Evolutionary conservation across 2,888 invertebrate genomes (phyloP).

Genomic region (Lobophora halterata): DNA sequence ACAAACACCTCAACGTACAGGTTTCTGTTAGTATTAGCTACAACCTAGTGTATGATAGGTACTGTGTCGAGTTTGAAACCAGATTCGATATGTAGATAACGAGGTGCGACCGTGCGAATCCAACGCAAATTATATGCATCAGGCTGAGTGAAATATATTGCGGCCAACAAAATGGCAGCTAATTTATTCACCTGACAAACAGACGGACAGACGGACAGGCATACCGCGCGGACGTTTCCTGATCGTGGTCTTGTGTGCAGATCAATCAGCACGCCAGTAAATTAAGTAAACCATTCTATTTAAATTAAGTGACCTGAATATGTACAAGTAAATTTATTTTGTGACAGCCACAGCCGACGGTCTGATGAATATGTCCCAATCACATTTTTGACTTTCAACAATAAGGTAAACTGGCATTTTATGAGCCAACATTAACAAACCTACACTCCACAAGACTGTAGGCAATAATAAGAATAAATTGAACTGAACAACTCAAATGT

Average conservation of each 20-base stretch:
- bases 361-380: slow-evolving; percentile 8
- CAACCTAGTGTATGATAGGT: too few species aligned
- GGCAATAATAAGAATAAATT: too few species aligned
- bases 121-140: slow-evolving; percentile 25
- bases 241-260: slow-evolving; percentile 17
- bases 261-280: slow-evolving; percentile 13
- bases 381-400: too few species aligned
- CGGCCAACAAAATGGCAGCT: slow-evolving; percentile 16
- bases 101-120: slow-evolving; percentile 29
- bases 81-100: slow-evolving; percentile 7
- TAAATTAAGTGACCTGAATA: slow-evolving; percentile 15
- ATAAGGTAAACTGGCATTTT: too few species aligned
- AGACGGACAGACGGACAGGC: slow-evolving; percentile 6
- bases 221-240: slow-evolving; percentile 31
- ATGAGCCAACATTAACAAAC: too few species aligned
- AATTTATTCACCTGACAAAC: slow-evolving; percentile 25
- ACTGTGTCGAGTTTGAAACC: too few species aligned
- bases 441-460: too few species aligned
- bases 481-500: too few species aligned
- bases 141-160: slow-evolving; percentile 21
- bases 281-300: slow-evolving; percentile 15
- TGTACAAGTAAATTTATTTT: slow-evolving; percentile 9
- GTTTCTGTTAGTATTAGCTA: too few species aligned
- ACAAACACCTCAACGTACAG: too few species aligned
- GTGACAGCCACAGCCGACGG: slow-evolving; percentile 5